Base-by-base conservation (phyloP, 2,888 invertebrate species). In the Brachylomia viminalis region DNA sequence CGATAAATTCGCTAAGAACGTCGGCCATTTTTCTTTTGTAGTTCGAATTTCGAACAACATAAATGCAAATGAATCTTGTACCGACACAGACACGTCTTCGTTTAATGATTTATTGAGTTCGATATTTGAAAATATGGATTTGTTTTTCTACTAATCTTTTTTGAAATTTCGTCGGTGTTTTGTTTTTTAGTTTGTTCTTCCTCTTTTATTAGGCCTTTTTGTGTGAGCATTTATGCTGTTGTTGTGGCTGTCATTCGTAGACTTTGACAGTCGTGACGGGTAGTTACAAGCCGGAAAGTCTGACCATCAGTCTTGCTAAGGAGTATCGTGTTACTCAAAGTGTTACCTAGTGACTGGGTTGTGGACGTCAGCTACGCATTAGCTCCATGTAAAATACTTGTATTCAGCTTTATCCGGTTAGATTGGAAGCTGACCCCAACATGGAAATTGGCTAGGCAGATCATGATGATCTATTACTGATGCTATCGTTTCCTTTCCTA, bases 61-160 rank as follows among this genome's bases (percentile, higher is more conserved):
- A 79, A 86, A 87, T 87, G 86, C 86, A 88, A 87, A 87, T 87
- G 69, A 79, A 77, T 77, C 71, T 67, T 77, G 83, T 85, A 78
- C 58, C 49, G 64, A 73, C 54, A 68, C n/a, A 64, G 67, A 54
- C 72, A 49, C 33, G 72, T 82, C 73, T 74, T 33, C 56, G 45
- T 47, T 62, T 64, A 69, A 78, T 83, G 83, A 83, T 85, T 85
- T 78, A 85, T 83, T 13, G 72, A 20, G 61, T 71, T 73, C 45
- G 54, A 72, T 76, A 52, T 82, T 85, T 81, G 58, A 45, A 80
- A 84, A 80, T 74, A 72, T n/a, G n/a, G n/a, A n/a, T 83, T 81
- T 77, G 67, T 69, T 81, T 72, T 72, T 67, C 52, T 61, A 61
- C 27, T 30, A 69, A 59, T 56, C 45, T 61, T 72, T 80, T 61